Evolutionary conservation across 2,888 invertebrate species (phyloP), one percentile per base, ranked within the genome.

Genomic region (Anodontia alba): DNA sequence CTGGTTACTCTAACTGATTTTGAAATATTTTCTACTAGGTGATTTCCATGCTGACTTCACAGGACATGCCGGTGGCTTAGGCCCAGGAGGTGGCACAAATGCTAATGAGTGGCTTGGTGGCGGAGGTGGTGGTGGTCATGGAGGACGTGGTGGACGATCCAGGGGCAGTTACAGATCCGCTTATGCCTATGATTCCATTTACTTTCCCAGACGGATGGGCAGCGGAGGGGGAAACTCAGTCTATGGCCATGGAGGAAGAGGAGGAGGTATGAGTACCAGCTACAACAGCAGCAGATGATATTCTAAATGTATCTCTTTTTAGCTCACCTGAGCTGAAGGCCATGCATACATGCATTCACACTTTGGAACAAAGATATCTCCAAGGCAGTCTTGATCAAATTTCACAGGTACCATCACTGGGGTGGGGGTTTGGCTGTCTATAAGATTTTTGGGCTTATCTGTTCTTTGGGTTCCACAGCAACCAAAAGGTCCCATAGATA

Each of bases 91-190:
- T 12, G 91, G 91, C 15, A 71, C 81, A 12, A 67, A 46, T 69
- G 80, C 86, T 49, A 73, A 81, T 43, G 66, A 72, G 5, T 62
- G 84, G 46, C 79, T 81, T 33, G 73, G 78, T 33, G 89, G 89
- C 12, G 91, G 90, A 1, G 86, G 88, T 10, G 91, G 91, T 26
- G 91, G 87, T 10, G 91, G 88, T 31, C 91, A 91, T 69, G 91
- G 90, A 12, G 91, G 91, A n/a, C 81, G 91, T 26, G 91, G 91
- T 49, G 91, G 90, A 1, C 70, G 88, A 62, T 81, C 90, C 29
- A 73, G 49, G 8, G 76, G 74, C n/a, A 90, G 90, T 10, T 89
- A 87, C 74, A 87, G 73, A 71, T 89, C 91, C 7, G 88, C 85
- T 12, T 70, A 69, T 36, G 86, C 89, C 38, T 90, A 90, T 79